Base-by-base conservation (phyloP, 1,140 invertebrate species). In the Pteromalus puparum region DNA sequence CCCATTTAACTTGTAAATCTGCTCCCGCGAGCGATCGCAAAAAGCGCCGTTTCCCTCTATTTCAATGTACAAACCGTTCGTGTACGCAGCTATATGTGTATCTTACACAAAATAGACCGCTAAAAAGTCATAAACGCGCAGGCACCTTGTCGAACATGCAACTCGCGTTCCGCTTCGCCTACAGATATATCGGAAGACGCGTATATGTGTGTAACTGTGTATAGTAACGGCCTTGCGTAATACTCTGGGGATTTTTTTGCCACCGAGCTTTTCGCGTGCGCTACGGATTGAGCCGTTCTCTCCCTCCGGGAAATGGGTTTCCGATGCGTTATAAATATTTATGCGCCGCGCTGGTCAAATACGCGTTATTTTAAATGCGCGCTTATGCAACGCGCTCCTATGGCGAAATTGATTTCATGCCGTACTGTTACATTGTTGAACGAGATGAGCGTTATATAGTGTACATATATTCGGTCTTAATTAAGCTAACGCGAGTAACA, bases 291-390 rank as follows among this genome's bases (percentile, higher is more conserved):
- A 42, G 38, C 38, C 38, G 38, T 42, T 42, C 38, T 42, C 1
- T 61, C 53, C 21, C 53, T 61, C 21, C 15, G 68, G 15, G 68
- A 70, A 30, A 70, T 28, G 26, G 5, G 12, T n/a, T 18, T 10
- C 24, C 24, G 68, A 70, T 70, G 26, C 68, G 10, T 70, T 15
- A 30, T 70, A 70, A 70, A 70, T 70, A 70, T 70, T 70, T 70
- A 70, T 70, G 13, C 68, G 68, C 68, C 28, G n/a, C 42, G 42
- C 2, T 21, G 53, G 4, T 18, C 53, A 61, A 61, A n/a, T 61
- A 61, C 53, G 21, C 21, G 15, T 21, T 61, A 7, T 61, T 61
- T 61, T n/a, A 61, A 61, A 42, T 42, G 9, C 38, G 38, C 18
- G 18, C 53, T 61, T 61, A 7, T n/a, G 53, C 18, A 61, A 61